Base-by-base conservation (phyloP, 2,113 vertebrate genomes). In the Balaeniceps rex region DNA sequence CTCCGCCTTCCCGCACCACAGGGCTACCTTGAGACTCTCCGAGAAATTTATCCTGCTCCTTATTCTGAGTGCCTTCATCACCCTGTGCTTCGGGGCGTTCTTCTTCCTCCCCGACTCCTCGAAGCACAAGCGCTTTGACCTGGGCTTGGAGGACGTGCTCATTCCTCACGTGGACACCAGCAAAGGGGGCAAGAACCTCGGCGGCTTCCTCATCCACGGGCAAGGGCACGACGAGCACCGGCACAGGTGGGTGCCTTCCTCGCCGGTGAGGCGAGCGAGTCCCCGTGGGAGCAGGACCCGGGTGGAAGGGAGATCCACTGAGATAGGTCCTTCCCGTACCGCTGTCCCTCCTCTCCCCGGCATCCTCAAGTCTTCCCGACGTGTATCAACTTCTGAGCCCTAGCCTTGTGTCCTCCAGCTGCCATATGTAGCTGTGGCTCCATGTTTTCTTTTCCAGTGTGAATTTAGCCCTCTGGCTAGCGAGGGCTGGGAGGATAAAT, bases 31-130 rank as follows among this genome's bases (percentile, higher is more conserved):
- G 98, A 98, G 99, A 98, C 99, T 99, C 60, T 99, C 99, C 0
- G 99, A 99, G 97, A 99, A 99, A 98, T 99, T 99, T 87, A 99
- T 99, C 97, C 98, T 99, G 92, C 99, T 99, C 95, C 99, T 99
- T 76, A 99, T 99, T 71, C 99, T 99, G 95, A 99, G 99, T 99
- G 99, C 99, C 99, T 99, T 99, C 98, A 99, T 99, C 98, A 99
- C 99, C 66, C 98, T 99, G 92, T 99, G 99, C 94, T 99, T 99
- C 92, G 99, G 99, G 96, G 99, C 99, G 80, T 99, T 99, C 97
- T 99, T 99, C 98, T 99, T 99, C 97, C 99, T 99, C 57, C 99
- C 99, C 57, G 99, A 99, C 98, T 99, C 99, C 84, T 99, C 99
- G 83, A 99, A 99, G 97, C 99, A 99, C 98, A 99, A 99, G 98